Percentiles rank a stretch among this genome's conserved stretches.
Conservation (phyloP, 2,113 vertebrate genomes). For the Eolophus roseicapilla region DNA sequence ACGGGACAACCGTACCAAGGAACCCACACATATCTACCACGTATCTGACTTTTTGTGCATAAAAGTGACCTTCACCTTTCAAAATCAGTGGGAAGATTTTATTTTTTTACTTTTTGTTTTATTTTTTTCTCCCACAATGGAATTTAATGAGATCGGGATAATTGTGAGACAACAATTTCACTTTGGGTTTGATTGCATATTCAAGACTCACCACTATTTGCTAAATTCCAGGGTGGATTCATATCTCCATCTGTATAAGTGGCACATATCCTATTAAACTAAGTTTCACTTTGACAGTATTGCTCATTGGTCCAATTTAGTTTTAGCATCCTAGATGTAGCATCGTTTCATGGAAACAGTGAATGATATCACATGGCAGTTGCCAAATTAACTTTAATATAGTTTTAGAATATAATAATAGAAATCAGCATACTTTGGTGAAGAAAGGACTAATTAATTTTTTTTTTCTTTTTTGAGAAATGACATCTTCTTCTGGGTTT, state of each 20-base stretch:
- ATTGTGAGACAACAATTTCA: neutral
- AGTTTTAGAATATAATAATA: neutral
- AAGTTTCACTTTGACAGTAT: neutral
- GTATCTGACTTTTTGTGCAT: neutral
- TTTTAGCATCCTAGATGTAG: neutral
- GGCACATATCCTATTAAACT: neutral
- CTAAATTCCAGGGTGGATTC: neutral
- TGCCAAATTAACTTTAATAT: neutral
- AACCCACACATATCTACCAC: neutral
- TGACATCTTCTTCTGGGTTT: neutral
- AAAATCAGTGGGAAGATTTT: neutral
- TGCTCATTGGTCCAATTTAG: neutral
- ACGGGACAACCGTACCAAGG: neutral
- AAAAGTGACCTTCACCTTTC: neutral
- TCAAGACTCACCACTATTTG: neutral
- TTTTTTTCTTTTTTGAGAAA: neutral
- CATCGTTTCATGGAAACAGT: neutral
- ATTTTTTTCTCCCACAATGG: neutral
- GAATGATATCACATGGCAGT: neutral
- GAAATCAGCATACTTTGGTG: neutral
- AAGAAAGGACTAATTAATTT: neutral
- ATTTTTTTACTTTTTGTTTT: no score
- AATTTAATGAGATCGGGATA: neutral
- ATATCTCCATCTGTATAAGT: neutral
- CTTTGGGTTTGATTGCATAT: neutral